Evolutionary conservation across 35 echinoderm and acorn worm genomes (phyloP).

Genomic region (Anneissia japonica): DNA sequence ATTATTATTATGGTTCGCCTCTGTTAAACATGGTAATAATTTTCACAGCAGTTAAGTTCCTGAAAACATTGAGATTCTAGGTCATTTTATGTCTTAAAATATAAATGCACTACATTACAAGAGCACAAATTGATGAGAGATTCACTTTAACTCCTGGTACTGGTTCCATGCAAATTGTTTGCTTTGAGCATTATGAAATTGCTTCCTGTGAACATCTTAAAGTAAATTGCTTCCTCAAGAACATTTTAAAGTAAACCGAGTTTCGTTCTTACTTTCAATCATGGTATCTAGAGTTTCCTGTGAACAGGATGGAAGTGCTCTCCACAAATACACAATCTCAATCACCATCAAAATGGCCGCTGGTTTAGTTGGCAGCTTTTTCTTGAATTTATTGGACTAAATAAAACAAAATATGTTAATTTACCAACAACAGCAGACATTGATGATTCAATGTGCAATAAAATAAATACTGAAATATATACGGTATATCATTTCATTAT

Average conservation of each 20-base stretch:
- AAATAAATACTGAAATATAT: no score
- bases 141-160: conserved; percentile 8
- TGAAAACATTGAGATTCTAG: no score
- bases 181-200: conserved; percentile 21
- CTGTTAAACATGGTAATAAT: no score
- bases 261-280: conserved; percentile 50
- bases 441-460: no score
- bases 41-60: no score
- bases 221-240: background rate
- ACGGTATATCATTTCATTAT: no score
- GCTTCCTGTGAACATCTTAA: background rate
- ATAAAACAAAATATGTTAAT: no score
- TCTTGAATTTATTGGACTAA: conserved; percentile 77
- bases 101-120: background rate
- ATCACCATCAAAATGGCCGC: conserved; percentile 62
- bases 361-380: conserved; percentile 53
- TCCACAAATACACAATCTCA: conserved; percentile 89
- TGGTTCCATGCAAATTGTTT: conserved; percentile 3
- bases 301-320: conserved; percentile 70
- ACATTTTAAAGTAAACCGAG: background rate
- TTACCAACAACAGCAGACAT: no score
- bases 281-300: conserved; percentile 51
- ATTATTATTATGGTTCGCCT: no score
- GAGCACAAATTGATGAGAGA: background rate
- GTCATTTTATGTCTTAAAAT: no score